Conservation (phyloP, 2,113 vertebrate genomes). For the western clawed frog (Xenopus tropicalis) region UCB_Xtro_10.0 CM004443.2:132827001-132827500, state of each 20-base stretch:
- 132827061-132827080: too few species aligned
- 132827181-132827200: too few species aligned
- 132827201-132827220: too few species aligned
- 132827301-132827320: constrained; percentile 20
- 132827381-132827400: constrained; percentile 7
- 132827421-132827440: constrained; percentile 34
- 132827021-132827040: too few species aligned
- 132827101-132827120: too few species aligned
- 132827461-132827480: constrained; percentile 43
- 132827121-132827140: too few species aligned
- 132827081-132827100: too few species aligned
- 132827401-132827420: constrained; percentile 20
- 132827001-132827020: too few species aligned
- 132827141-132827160: too few species aligned
- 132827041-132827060: too few species aligned
- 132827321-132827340: constrained; percentile 35
- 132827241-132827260: background rate
- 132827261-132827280: constrained; percentile 7
- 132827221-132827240: background rate
- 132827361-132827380: constrained; percentile 21
- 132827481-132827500: constrained; percentile 40
- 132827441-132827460: constrained; percentile 31
- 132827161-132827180: too few species aligned
- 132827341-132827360: constrained; percentile 4
- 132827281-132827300: constrained; percentile 21